A percentile compares a stretch with the other conserved stretches of the same genome.
phyloP scores from a whole-genome alignment of 2,888 invertebrate species.

The Eristalis intricaria region DNA sequence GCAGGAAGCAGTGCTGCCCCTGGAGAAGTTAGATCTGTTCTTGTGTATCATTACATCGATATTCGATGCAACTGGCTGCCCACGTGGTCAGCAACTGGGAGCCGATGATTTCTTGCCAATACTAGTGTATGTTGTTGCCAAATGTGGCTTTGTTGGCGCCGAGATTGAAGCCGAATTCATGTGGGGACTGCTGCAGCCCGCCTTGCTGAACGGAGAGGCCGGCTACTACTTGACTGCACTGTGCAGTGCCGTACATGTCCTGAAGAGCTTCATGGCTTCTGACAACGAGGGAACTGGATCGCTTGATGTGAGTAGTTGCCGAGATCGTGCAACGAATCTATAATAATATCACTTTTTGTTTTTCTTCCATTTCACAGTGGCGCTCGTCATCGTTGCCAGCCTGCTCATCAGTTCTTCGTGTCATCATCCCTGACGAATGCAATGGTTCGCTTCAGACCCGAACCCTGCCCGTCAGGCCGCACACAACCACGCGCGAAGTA shows the following conservation, averaged over 20 bases:
- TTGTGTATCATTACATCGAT: constrained; percentile 94
- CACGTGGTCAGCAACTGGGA: constrained; percentile 83
- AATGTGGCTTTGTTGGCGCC: constrained; percentile 93
- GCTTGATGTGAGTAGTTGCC: constrained; percentile 78
- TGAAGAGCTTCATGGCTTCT: constrained; percentile 81
- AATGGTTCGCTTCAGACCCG: constrained; percentile 95
- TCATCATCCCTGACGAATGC: constrained; percentile 96
- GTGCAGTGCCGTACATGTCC: constrained; percentile 90
- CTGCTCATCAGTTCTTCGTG: constrained; percentile 90
- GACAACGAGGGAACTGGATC: constrained; percentile 80
- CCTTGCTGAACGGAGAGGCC: constrained; percentile 94
- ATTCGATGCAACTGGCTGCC: constrained; percentile 85
- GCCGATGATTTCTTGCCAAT: constrained; percentile 96
- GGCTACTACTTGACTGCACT: constrained; percentile 97
- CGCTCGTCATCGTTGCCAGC: constrained; percentile 83
- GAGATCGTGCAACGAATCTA: neutral
- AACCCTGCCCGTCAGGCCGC: constrained; percentile 95
- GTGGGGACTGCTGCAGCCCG: constrained; percentile 96
- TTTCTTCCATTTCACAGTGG: constrained; percentile 78
- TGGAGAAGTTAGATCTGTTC: constrained; percentile 95
- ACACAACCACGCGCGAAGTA: constrained; percentile 95
- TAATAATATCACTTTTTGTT: neutral
- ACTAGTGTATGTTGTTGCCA: constrained; percentile 94
- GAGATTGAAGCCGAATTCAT: constrained; percentile 98
- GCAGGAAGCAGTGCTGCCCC: constrained; percentile 94